A percentile compares a stretch with the other conserved stretches of the same genome.
Evolutionary conservation across 1,140 invertebrate species (phyloP).

Genomic region (Listronotus oregonensis): DNA sequence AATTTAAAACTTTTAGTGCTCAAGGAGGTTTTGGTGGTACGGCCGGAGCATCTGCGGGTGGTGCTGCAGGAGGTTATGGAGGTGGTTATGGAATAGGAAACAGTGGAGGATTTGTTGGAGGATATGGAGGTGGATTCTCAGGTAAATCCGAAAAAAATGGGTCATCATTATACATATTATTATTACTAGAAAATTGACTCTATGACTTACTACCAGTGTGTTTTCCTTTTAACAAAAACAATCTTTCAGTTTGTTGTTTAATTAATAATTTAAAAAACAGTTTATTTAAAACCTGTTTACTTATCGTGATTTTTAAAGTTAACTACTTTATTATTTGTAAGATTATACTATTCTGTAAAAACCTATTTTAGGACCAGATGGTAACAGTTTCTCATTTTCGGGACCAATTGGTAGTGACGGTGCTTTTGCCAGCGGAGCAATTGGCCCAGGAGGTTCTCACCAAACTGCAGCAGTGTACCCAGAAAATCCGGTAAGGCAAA

Average conservation of each 20-base stretch:
- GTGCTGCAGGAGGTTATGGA: slow-evolving; percentile 12
- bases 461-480: slow-evolving; percentile 64
- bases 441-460: slow-evolving; percentile 59
- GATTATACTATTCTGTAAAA: too few species aligned
- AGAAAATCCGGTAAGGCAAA: slow-evolving; percentile 60
- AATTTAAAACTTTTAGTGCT: slow-evolving; percentile 1
- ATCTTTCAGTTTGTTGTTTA: too few species aligned
- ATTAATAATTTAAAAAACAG: too few species aligned
- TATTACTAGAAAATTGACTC: too few species aligned
- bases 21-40: background rate
- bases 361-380: slow-evolving; percentile 26
- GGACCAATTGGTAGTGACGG: slow-evolving; percentile 21
- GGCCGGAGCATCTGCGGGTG: background rate
- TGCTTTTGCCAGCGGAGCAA: slow-evolving; percentile 55
- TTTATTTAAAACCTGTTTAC: too few species aligned
- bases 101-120: slow-evolving; percentile 22
- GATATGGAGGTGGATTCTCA: slow-evolving; percentile 25
- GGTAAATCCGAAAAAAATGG: slow-evolving; percentile 4
- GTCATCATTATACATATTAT: too few species aligned
- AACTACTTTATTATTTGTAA: too few species aligned
- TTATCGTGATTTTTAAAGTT: too few species aligned
- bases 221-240: too few species aligned
- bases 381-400: slow-evolving; percentile 17
- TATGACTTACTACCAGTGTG: too few species aligned
- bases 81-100: slow-evolving; percentile 23